Percentiles rank a stretch among this genome's conserved stretches.
Evolutionary conservation across 2,113 vertebrate genomes (phyloP).

Genomic region (Podocnemis expansa): DNA sequence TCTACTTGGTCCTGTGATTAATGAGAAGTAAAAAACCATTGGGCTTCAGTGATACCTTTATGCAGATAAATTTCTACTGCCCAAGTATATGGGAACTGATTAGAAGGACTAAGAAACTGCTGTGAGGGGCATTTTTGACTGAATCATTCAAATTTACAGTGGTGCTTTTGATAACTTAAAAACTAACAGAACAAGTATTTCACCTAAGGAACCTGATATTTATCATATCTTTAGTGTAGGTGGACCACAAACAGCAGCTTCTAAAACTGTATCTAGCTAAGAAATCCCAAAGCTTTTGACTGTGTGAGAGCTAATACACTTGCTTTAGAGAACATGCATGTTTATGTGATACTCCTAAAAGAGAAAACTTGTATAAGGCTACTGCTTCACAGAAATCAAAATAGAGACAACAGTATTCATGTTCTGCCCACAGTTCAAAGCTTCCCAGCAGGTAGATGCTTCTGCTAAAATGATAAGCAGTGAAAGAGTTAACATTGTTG

Average conservation of each 20-base stretch:
- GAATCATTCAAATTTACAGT: not conserved
- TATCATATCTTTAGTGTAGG: not conserved
- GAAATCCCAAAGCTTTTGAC: not conserved
- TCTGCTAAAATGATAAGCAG: not conserved
- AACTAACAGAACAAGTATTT: not conserved
- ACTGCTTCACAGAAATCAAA: not conserved
- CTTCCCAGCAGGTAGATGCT: not conserved
- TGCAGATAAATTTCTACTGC: not conserved
- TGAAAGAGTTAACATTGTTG: not conserved
- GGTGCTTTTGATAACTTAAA: not conserved
- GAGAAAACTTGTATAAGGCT: not conserved
- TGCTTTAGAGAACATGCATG: not conserved
- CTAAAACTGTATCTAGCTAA: not conserved
- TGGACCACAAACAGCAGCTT: not conserved
- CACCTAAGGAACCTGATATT: not conserved
- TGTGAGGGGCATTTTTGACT: accelerated
- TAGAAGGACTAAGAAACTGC: not conserved
- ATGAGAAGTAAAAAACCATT: not conserved
- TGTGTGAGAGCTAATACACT: not conserved
- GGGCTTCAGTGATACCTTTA: not conserved
- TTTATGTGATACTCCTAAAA: not conserved
- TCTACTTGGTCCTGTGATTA: conserved; percentile 93
- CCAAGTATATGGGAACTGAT: not conserved
- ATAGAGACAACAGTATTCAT: not conserved
- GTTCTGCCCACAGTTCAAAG: not conserved